Conservation (phyloP, 2,113 vertebrate species). For the Murina feae region DNA sequence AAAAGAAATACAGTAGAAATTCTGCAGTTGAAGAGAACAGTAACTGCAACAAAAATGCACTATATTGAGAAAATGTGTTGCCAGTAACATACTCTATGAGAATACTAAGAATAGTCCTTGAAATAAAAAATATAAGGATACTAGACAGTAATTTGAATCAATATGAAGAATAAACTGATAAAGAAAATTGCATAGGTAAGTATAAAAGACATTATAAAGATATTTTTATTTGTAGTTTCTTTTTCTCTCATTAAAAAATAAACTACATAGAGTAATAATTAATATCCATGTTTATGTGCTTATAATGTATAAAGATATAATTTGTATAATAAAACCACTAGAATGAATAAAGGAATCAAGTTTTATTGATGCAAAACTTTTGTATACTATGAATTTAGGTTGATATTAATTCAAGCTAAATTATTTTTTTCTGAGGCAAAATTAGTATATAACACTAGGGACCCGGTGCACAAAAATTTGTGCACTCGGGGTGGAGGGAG, state of each 20-base stretch:
- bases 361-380: neutral
- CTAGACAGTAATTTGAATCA: neutral
- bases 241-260: neutral
- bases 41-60: neutral
- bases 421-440: neutral
- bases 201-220: neutral
- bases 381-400: neutral
- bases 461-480: no score
- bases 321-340: neutral
- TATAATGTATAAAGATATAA: neutral
- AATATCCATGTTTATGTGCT: neutral
- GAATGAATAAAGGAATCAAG: neutral
- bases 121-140: neutral
- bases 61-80: neutral
- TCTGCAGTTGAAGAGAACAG: neutral
- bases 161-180: neutral
- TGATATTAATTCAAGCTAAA: neutral
- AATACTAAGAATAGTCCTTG: neutral
- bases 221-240: neutral
- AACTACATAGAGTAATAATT: neutral
- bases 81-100: neutral
- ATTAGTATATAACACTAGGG: neutral
- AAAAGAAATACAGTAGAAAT: neutral
- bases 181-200: neutral
- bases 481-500: no score